Conservation (phyloP, 2,888 invertebrate genomes). For the Synergus japonicus region DNA sequence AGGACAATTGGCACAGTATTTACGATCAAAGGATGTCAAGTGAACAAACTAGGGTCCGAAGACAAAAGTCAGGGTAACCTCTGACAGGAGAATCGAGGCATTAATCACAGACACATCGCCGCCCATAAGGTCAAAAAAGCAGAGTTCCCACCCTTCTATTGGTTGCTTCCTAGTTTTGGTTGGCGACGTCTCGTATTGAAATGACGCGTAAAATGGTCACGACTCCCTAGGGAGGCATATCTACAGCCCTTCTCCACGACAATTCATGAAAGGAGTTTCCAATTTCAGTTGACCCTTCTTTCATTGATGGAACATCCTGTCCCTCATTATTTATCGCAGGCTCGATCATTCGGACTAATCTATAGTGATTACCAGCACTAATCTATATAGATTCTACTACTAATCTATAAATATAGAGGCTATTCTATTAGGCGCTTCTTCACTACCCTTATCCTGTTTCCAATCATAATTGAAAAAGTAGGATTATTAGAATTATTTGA, state of each 20-base stretch:
- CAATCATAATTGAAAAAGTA: not conserved
- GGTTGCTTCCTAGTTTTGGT: slow-evolving; percentile 53
- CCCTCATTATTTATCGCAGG: slow-evolving; percentile 6
- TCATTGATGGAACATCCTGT: not conserved
- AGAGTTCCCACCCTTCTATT: slow-evolving; percentile 24
- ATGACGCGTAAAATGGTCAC: slow-evolving; percentile 75
- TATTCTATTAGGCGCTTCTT: too few relatives aligned
- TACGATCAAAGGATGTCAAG: slow-evolving; percentile 38
- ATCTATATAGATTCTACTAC: not conserved
- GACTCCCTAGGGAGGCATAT: slow-evolving; percentile 71
- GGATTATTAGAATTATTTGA: too few relatives aligned
- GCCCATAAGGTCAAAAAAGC: slow-evolving; percentile 38
- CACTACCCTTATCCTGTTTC: not conserved
- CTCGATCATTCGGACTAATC: not conserved
- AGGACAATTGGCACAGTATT: slow-evolving; percentile 35
- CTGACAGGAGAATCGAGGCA: slow-evolving; percentile 38
- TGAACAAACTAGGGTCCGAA: slow-evolving; percentile 38
- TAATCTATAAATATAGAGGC: not conserved
- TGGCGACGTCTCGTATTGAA: slow-evolving; percentile 75
- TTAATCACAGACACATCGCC: slow-evolving; percentile 39
- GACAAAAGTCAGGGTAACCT: slow-evolving; percentile 36
- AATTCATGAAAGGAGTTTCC: slow-evolving; percentile 53
- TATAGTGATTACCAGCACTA: not conserved
- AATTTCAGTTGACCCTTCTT: slow-evolving; percentile 54
- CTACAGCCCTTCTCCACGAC: slow-evolving; percentile 52